Evolutionary conservation across 2,888 invertebrate species (phyloP), one percentile per base, ranked within the genome.

Genomic region (Leptothorax acervorum): DNA sequence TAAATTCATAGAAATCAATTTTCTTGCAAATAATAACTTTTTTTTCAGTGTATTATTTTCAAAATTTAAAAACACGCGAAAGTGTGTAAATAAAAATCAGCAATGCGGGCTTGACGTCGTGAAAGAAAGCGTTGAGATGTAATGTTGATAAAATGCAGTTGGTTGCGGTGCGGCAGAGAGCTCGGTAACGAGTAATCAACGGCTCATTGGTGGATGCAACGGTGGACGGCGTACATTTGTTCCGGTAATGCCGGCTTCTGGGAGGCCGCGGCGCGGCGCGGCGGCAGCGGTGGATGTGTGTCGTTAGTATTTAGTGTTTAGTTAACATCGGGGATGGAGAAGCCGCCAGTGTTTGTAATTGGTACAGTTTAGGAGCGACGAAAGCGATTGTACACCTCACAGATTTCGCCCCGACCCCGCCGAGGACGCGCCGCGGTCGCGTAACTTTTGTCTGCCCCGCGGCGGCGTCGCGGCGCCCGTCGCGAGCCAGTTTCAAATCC

Each of bases 301-400:
- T 92, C 93, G 94, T 93, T 93, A 92, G 93, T 94, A 94, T 93
- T 94, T 94, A 93, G 93, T 93, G 93, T 93, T 94, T 93, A 93
- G 94, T 94, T 94, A 94, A 93, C 93, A 94, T 93, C 91, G 90
- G 91, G 92, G 86, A 90, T 87, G 92, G 87, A 90, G 92, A 93
- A 93, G 93, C 93, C 93, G 91, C 93, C 92, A 92, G 94, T 94
- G 94, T 94, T 94, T 94, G 94, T 94, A 94, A 94, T 94, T 94
- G 94, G 93, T 92, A 90, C 93, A 92, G 93, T 94, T 94, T 93
- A 93, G 92, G 90, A 93, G 92, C 92, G 92, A 92, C 91, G 92
- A 92, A 92, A 93, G 92, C 93, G 93, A 92, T 93, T 92, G 93
- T 94, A 92, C 93, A 93, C 93, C 93, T 92, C 93, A 91, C 92